Evolutionary conservation across 2,113 vertebrate genomes (phyloP).

Genomic region (Oryzias woworae): DNA sequence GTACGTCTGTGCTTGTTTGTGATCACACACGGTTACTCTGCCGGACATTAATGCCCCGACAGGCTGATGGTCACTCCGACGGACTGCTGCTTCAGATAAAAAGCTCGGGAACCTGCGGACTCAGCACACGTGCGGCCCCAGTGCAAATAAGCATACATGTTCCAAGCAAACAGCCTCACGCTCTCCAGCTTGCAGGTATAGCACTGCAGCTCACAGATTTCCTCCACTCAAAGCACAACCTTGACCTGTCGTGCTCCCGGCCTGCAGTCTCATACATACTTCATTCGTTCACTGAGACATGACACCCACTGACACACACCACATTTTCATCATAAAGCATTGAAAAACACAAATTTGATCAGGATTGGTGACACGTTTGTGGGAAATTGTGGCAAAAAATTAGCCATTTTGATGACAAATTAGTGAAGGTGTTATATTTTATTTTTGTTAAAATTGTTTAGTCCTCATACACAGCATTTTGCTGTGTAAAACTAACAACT

Average conservation of each 20-base stretch:
- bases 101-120: slow-evolving; percentile 37
- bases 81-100: slow-evolving; percentile 44
- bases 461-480: no score
- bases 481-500: no score
- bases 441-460: no score
- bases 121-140: slow-evolving; percentile 51
- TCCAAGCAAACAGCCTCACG: slow-evolving; percentile 27
- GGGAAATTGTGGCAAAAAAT: not conserved
- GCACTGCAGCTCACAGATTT: slow-evolving; percentile 29
- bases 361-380: slow-evolving; percentile 2
- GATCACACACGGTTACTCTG: not conserved
- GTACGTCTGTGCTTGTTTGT: slow-evolving; percentile 27
- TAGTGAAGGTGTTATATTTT: no score
- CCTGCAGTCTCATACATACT: slow-evolving; percentile 52
- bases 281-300: slow-evolving; percentile 34
- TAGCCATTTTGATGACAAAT: no score
- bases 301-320: slow-evolving; percentile 14
- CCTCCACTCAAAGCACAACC: slow-evolving; percentile 50
- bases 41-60: slow-evolving; percentile 25
- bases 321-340: slow-evolving; percentile 16
- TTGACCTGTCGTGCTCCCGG: slow-evolving; percentile 54
- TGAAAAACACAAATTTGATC: slow-evolving; percentile 4
- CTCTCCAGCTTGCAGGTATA: slow-evolving; percentile 4
- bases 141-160: slow-evolving; percentile 30
- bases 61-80: slow-evolving; percentile 38